phyloP scores from a whole-genome alignment of 1,140 invertebrate species.

The Pararge aegeria region DNA sequence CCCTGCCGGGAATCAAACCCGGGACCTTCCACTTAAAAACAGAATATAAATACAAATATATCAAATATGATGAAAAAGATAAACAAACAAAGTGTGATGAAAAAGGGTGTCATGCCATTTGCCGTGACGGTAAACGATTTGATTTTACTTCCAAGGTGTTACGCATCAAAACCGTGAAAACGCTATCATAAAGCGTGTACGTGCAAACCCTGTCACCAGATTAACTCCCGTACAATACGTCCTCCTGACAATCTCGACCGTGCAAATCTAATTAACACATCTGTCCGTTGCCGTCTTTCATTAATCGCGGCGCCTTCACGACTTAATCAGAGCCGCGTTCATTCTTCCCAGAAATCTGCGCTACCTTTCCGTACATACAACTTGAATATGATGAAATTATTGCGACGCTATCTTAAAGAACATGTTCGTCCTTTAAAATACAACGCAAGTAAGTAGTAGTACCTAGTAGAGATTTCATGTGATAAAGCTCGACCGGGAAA shows the following conservation, averaged over 20 bases:
- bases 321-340: background rate
- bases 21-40: too few relatives aligned
- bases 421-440: too few relatives aligned
- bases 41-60: too few relatives aligned
- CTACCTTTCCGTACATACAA: background rate
- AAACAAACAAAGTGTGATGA: too few relatives aligned
- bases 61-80: too few relatives aligned
- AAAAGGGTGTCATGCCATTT: too few relatives aligned
- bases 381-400: background rate
- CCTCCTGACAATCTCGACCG: background rate
- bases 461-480: too few relatives aligned
- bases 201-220: background rate
- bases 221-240: background rate
- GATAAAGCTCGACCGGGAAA: too few relatives aligned
- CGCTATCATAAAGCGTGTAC: background rate
- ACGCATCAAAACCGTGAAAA: too few relatives aligned
- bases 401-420: background rate
- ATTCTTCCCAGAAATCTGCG: background rate
- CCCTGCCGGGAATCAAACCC: too few relatives aligned
- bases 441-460: too few relatives aligned
- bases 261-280: slow-evolving; percentile 1
- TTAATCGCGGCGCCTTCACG: background rate
- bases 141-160: background rate
- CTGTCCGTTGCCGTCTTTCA: background rate
- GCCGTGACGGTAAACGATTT: too few relatives aligned